Evolutionary conservation across 2,888 invertebrate genomes (phyloP).

Genomic region (Drosophila monieri): DNA sequence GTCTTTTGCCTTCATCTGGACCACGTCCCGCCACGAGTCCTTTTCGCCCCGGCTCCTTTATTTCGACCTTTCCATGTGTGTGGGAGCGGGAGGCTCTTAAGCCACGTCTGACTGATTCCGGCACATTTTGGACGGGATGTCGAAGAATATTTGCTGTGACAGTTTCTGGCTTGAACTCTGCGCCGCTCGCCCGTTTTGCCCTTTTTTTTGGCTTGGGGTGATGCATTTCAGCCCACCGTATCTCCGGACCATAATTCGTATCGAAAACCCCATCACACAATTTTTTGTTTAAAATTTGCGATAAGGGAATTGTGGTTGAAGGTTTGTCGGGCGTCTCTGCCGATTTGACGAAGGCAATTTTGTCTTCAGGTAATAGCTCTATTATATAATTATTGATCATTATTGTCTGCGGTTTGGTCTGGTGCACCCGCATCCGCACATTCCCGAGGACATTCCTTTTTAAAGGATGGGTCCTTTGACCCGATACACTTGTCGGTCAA

Average conservation of each 20-base stretch:
- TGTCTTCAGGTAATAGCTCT: slow-evolving; percentile 62
- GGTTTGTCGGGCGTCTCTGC: slow-evolving; percentile 43
- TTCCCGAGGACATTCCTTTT: neutral
- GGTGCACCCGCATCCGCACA: slow-evolving; percentile 26
- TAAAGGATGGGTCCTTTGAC: slow-evolving; percentile 24
- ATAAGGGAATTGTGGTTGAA: slow-evolving; percentile 52
- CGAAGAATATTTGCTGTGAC: slow-evolving; percentile 57
- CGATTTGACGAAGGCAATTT: slow-evolving; percentile 60
- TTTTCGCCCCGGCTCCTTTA: slow-evolving; percentile 14
- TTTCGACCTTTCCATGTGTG: slow-evolving; percentile 1
- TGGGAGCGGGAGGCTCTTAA: slow-evolving; percentile 35
- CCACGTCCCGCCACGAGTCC: slow-evolving; percentile 46
- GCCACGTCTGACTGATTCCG: slow-evolving; percentile 59
- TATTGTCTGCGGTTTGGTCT: slow-evolving; percentile 57
- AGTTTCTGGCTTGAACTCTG: slow-evolving; percentile 50
- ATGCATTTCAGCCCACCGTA: slow-evolving; percentile 39
- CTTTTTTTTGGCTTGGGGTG: slow-evolving; percentile 12
- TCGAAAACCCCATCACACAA: slow-evolving; percentile 67
- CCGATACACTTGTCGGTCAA: slow-evolving; percentile 15
- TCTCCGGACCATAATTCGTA: slow-evolving; percentile 45
- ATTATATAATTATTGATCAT: slow-evolving; percentile 77
- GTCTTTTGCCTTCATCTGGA: slow-evolving; percentile 52
- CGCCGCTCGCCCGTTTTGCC: slow-evolving; percentile 12
- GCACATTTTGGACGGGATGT: slow-evolving; percentile 46
- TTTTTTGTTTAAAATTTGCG: slow-evolving; percentile 40